These are phyloP conservation scores for Sthenelais limicola DNA, from an alignment of 2,888 invertebrate species.

Conservation along the genomic window DNA sequence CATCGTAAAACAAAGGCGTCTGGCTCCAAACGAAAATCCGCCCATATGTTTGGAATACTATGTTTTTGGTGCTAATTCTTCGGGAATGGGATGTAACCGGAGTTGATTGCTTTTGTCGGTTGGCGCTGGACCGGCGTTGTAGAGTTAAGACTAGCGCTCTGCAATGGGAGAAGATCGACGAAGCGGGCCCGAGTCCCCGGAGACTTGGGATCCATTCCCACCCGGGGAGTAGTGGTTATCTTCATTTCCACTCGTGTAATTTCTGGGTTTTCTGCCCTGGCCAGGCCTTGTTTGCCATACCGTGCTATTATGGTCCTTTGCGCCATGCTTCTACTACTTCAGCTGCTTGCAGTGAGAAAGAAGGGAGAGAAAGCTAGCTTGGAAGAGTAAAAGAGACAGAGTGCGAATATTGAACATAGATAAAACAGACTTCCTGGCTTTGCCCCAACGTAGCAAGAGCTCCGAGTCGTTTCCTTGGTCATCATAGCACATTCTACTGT, in stretches of 20 bases:
- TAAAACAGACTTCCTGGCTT: too few species aligned
- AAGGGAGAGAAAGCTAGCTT: too few species aligned
- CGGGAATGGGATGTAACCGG: neutral
- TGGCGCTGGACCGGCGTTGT: neutral
- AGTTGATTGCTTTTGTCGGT: neutral
- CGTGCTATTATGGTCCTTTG: conserved; percentile 16
- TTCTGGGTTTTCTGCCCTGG: conserved; percentile 31
- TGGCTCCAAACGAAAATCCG: conserved; percentile 11
- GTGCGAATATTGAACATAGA: too few species aligned
- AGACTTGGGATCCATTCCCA: conserved; percentile 25
- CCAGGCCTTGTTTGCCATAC: conserved; percentile 21
- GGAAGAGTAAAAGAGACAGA: too few species aligned
- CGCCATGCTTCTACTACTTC: too few species aligned
- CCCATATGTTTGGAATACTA: conserved; percentile 5
- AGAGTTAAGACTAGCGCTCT: conserved; percentile 25
- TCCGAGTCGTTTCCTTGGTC: too few species aligned
- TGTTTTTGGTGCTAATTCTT: conserved; percentile 35
- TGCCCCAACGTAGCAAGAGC: too few species aligned
- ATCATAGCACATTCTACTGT: too few species aligned
- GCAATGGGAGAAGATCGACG: conserved; percentile 6
- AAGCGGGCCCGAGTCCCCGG: neutral
- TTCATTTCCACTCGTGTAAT: conserved; percentile 33
- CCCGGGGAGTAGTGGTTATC: conserved; percentile 24
- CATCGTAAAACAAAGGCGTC: too few species aligned
- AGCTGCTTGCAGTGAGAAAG: too few species aligned